These are phyloP conservation scores for Uropetala carovei DNA, from an alignment of 2,888 invertebrate genomes.

Conservation along the genomic window DNA sequence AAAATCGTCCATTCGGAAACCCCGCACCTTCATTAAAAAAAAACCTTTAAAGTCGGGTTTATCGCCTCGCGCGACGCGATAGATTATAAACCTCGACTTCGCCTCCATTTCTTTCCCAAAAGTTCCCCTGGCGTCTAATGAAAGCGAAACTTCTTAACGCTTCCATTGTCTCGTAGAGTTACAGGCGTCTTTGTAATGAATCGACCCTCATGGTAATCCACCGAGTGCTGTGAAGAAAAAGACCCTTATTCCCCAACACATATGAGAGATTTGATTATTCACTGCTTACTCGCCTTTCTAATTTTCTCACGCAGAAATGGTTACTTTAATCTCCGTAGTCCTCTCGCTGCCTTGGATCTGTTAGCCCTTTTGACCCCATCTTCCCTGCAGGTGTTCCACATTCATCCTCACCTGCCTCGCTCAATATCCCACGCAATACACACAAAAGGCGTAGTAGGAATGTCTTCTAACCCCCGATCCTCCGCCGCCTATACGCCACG, in stretches of 20 bases:
- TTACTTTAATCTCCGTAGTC: neutral
- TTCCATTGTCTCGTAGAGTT: neutral
- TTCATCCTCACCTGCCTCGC: neutral
- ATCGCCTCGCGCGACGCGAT: too few relatives aligned
- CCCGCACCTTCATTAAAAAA: too few relatives aligned
- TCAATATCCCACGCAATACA: neutral
- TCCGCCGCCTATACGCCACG: neutral
- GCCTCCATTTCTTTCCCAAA: too few relatives aligned
- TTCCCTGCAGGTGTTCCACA: neutral
- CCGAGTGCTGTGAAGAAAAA: neutral
- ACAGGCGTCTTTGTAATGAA: neutral
- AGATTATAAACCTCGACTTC: too few relatives aligned
- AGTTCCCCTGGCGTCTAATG: too few relatives aligned
- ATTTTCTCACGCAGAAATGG: conserved; percentile 10
- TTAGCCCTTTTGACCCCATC: neutral
- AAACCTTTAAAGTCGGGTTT: too few relatives aligned
- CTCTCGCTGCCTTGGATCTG: neutral
- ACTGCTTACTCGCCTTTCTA: neutral
- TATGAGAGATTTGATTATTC: conserved; percentile 25
- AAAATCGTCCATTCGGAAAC: too few relatives aligned
- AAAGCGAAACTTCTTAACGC: neutral
- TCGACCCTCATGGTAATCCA: conserved; percentile 10
- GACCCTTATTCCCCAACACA: neutral
- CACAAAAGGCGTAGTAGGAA: neutral
- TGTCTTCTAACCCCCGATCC: neutral